Percentiles rank a stretch among this genome's conserved stretches.
Evolutionary conservation across 2,797 vertebrate genomes (phyloP).

Genomic region (Bradypodion ventrale): DNA sequence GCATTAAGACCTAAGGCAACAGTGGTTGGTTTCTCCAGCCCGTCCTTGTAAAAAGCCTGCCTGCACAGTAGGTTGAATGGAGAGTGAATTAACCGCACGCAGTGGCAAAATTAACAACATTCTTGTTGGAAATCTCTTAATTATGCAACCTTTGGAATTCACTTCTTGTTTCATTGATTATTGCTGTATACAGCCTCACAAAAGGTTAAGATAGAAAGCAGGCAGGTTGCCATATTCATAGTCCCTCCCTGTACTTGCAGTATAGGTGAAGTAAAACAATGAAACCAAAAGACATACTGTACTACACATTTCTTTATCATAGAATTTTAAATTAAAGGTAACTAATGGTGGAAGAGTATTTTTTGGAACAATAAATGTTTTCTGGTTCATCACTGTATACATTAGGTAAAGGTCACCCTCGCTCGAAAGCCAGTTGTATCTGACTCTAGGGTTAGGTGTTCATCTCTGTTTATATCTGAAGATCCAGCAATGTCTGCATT

Average conservation of each 20-base stretch:
- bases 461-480: too few species aligned
- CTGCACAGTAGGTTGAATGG: neutral
- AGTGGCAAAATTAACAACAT: slow-evolving; percentile 11
- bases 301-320: slow-evolving; percentile 51
- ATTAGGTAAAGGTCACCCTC: too few species aligned
- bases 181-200: slow-evolving; percentile 37
- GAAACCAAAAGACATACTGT: slow-evolving; percentile 43
- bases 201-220: slow-evolving; percentile 31
- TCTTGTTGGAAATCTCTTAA: neutral
- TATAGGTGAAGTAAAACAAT: slow-evolving; percentile 46
- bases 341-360: slow-evolving; percentile 19
- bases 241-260: slow-evolving; percentile 8
- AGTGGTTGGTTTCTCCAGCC: neutral
- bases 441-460: too few species aligned
- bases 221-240: slow-evolving; percentile 44
- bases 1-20: neutral
- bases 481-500: too few species aligned
- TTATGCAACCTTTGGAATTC: slow-evolving; percentile 29
- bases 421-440: too few species aligned
- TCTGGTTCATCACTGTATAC: slow-evolving; percentile 32
- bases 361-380: slow-evolving; percentile 46
- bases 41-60: neutral
- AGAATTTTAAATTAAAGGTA: slow-evolving; percentile 52
- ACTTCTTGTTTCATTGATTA: neutral
- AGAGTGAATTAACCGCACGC: slow-evolving; percentile 31